phyloP scores from a whole-genome alignment of 2,888 invertebrate species.

The Aromia moschata region DNA sequence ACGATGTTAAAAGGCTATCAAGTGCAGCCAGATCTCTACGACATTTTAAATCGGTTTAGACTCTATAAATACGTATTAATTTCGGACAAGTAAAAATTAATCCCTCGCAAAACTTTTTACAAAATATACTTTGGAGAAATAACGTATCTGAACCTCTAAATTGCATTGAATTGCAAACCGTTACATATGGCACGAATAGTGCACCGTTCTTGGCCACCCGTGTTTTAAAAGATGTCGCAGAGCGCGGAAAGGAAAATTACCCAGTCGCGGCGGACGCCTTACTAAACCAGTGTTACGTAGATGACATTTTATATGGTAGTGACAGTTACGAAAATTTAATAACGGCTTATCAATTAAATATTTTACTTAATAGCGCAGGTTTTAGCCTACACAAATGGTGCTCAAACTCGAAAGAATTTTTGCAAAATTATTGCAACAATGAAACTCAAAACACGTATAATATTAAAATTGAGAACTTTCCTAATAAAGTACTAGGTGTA shows the following conservation, averaged over 20 bases:
- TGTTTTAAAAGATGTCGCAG: not conserved
- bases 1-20: constrained; percentile 4
- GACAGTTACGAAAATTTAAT: not conserved
- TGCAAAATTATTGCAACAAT: not conserved
- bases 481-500: not conserved
- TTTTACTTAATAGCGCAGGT: not conserved
- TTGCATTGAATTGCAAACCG: not conserved
- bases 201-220: constrained; percentile 12
- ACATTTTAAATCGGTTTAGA: constrained; percentile 5
- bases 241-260: not conserved
- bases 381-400: not conserved
- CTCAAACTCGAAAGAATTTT: not conserved
- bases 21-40: constrained; percentile 12
- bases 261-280: not conserved
- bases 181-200: constrained; percentile 13
- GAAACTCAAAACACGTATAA: not conserved
- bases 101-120: not conserved
- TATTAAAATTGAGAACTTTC: not conserved
- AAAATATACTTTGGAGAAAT: constrained; percentile 14
- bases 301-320: not conserved
- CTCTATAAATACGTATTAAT: constrained; percentile 20
- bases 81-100: constrained; percentile 10
- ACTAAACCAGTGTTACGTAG: constrained; percentile 12
- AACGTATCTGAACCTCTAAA: not conserved
- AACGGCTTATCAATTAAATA: not conserved